Evolutionary conservation across 2,113 vertebrate genomes (phyloP), one percentile per base, ranked within the genome.

Genomic region (Noturus placidus): DNA sequence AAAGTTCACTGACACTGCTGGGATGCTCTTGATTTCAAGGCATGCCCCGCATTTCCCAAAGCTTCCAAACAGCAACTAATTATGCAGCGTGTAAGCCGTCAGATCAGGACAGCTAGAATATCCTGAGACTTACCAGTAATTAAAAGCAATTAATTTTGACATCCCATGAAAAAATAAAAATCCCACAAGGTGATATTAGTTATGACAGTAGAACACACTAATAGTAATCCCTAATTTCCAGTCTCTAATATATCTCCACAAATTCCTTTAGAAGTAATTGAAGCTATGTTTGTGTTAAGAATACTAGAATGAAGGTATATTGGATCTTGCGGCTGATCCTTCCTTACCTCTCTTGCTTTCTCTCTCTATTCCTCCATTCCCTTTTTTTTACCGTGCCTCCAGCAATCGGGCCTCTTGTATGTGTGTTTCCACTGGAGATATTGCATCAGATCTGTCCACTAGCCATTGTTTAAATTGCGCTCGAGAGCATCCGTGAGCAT

Each of bases 1-100:
- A 87, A 87, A 89, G 86, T 87, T 87, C 70, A 85, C 54, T 74
- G 87, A 54, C 79, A 78, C 86, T 50, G 67, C 83, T 85, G 83
- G 61, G 83, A 85, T 50, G 83, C 83, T 72, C 85, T 72, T 25
- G 2, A 76, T 87, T 87, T 38, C 69, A 77, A 61, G 81, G 79
- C 61, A 67, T 42, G 63, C 22, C 77, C 61, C 38, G 76, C 70
- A 59, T 87, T 87, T 87, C 56, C 77, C 72, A 50, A 54, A 78
- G 82, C 59, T 54, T 78, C 59, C 72, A 56, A 74, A 82, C 54
- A 83, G 70, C 69, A 83, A 83, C 86, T 83, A 72, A 59, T 82
- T 82, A 87, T 63, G 35, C 30, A 25, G 20, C 38, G 52, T 72
- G 59, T 33, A 35, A 52, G 59, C 38, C 19, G 5, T 67, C 30